Conservation (phyloP, 2,888 invertebrate species). For the Perdita meconis region DNA sequence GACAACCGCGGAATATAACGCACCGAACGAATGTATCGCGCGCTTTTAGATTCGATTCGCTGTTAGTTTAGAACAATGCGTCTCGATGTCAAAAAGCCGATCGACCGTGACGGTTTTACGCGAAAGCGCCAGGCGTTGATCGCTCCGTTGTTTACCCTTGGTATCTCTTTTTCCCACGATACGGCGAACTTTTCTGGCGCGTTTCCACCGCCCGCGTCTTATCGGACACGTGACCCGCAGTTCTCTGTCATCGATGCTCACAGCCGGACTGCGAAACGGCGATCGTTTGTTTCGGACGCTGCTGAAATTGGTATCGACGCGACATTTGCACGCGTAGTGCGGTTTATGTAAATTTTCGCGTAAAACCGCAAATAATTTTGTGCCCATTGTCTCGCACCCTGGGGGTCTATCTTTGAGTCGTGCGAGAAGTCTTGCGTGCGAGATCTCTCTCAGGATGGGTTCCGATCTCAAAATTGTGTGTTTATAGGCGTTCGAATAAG, state of each 20-base stretch:
- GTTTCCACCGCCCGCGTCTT: not conserved
- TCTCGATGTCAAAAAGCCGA: slow-evolving; percentile 22
- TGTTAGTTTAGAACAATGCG: slow-evolving; percentile 30
- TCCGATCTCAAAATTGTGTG: too few relatives aligned
- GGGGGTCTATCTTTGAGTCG: too few relatives aligned
- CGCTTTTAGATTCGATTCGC: slow-evolving; percentile 15
- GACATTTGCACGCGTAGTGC: slow-evolving; percentile 25
- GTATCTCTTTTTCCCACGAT: not conserved
- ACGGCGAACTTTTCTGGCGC: slow-evolving; percentile 8
- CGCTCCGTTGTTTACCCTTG: slow-evolving; percentile 15
- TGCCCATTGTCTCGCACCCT: not conserved
- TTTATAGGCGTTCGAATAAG: too few relatives aligned
- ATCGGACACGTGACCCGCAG: not conserved
- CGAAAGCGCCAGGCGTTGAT: not conserved
- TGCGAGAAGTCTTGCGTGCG: too few relatives aligned
- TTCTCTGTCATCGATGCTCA: not conserved
- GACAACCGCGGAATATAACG: slow-evolving; percentile 11
- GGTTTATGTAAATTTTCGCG: slow-evolving; percentile 62
- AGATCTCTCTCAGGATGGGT: too few relatives aligned
- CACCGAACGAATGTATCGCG: slow-evolving; percentile 8
- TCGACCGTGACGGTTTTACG: not conserved
- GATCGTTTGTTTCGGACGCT: slow-evolving; percentile 9
- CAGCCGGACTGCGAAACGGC: not conserved
- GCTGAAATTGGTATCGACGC: slow-evolving; percentile 28
- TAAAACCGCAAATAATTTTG: slow-evolving; percentile 58